These are phyloP conservation scores for Melanotaenia pygmaea DNA, from an alignment of 2,797 vertebrate species.

Conservation along the genomic window DNA sequence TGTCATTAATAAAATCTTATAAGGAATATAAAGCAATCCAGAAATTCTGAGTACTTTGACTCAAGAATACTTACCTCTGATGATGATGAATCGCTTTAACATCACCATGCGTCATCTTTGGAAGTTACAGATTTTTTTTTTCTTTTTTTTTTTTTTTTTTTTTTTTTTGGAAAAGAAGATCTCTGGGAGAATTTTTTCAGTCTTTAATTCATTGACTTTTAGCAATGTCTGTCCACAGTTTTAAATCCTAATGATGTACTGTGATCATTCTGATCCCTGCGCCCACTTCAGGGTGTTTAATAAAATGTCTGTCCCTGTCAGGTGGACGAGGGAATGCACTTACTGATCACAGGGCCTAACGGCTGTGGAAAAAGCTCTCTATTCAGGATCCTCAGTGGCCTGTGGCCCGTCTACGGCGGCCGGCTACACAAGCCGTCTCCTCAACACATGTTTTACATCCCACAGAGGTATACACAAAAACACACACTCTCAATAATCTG, in stretches of 20 bases:
- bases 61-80: too few species aligned
- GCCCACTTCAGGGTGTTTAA: too few species aligned
- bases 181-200: neutral
- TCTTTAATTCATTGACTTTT: neutral
- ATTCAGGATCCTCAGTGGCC: conserved; percentile 93
- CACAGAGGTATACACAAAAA: conserved; percentile 86
- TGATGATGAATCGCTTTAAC: too few species aligned
- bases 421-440: conserved; percentile 92
- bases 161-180: too few species aligned
- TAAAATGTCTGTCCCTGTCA: conserved; percentile 51
- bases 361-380: conserved; percentile 96
- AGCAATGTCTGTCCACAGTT: too few species aligned
- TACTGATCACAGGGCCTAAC: conserved; percentile 94
- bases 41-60: too few species aligned
- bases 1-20: too few species aligned
- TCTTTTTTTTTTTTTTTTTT: too few species aligned
- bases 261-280: too few species aligned
- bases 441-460: conserved; percentile 96
- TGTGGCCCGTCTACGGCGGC: conserved; percentile 95
- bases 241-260: too few species aligned
- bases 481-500: conserved; percentile 4
- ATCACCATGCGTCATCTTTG: neutral
- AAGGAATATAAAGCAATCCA: too few species aligned
- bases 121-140: too few species aligned
- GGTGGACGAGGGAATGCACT: conserved; percentile 94